These are phyloP conservation scores for Tamandua tetradactyla DNA, from an alignment of 2,797 vertebrate species.

Conservation along the genomic window DNA sequence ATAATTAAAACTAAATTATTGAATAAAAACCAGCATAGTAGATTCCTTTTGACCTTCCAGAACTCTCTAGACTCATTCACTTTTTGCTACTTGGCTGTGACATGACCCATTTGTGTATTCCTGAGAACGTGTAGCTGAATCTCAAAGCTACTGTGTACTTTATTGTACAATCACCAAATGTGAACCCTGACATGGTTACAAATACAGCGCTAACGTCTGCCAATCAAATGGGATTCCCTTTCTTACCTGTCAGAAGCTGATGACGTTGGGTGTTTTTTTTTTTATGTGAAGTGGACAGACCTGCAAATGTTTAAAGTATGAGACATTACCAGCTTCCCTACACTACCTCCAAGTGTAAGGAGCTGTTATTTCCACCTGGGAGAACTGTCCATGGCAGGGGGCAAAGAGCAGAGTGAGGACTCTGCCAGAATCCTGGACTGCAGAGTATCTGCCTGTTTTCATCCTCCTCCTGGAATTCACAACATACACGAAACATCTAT, in stretches of 20 bases:
- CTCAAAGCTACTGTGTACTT: background rate
- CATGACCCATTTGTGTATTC: rapidly evolving
- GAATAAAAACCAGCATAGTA: slow-evolving; percentile 8
- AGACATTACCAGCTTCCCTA: background rate
- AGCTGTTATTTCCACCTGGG: too few relatives aligned
- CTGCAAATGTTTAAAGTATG: background rate
- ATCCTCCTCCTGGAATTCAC: background rate
- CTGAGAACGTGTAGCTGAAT: background rate
- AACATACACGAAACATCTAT: background rate
- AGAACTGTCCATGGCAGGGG: background rate
- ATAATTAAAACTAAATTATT: background rate
- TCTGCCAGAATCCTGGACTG: background rate
- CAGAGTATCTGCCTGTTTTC: background rate
- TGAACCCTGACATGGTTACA: background rate
- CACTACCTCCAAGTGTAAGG: too few relatives aligned
- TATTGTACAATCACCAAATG: background rate
- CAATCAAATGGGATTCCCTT: background rate
- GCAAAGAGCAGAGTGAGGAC: background rate
- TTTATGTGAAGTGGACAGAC: background rate
- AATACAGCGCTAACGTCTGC: background rate
- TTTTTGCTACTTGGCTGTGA: background rate
- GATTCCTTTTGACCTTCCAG: background rate
- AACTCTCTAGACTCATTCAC: background rate
- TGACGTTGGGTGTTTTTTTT: background rate
- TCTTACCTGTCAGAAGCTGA: background rate